A percentile compares a stretch with the other conserved stretches of the same genome.
These are phyloP conservation scores for Syngnathus acus DNA, from an alignment of 2,797 vertebrate genomes.

Conservation along the genomic window DNA sequence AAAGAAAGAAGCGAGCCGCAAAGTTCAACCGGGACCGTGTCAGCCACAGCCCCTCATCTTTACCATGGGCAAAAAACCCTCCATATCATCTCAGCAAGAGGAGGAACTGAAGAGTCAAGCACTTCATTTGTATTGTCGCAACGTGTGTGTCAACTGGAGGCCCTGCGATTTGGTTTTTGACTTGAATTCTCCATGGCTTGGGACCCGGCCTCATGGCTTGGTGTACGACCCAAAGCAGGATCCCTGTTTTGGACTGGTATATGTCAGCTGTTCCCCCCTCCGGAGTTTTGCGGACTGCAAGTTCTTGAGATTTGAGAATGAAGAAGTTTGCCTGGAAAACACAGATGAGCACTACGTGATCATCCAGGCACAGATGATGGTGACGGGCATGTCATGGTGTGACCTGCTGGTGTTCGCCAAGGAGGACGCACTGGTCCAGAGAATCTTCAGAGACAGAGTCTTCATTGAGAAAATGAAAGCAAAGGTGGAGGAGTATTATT, in stretches of 20 bases:
- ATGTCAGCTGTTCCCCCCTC: conserved; percentile 11
- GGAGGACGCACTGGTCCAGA: conserved; percentile 39
- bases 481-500: conserved; percentile 42
- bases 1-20: too few relatives aligned
- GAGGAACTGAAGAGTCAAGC: too few relatives aligned
- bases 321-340: conserved; percentile 25
- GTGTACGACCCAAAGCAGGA: conserved; percentile 40
- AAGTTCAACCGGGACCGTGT: too few relatives aligned
- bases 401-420: conserved; percentile 37
- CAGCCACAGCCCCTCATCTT: too few relatives aligned
- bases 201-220: conserved; percentile 36
- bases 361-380: conserved; percentile 50
- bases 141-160: conserved; percentile 26
- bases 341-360: conserved; percentile 24
- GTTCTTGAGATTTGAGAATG: conserved; percentile 17
- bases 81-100: too few relatives aligned
- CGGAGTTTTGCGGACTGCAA: conserved; percentile 17
- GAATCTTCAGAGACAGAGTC: conserved; percentile 31
- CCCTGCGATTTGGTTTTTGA: conserved; percentile 37
- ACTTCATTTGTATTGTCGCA: conserved; percentile 29
- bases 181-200: conserved; percentile 37
- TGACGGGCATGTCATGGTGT: conserved; percentile 40
- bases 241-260: conserved; percentile 34
- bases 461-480: conserved; percentile 25
- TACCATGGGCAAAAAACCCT: too few relatives aligned